Evolutionary conservation across 2,888 invertebrate species (phyloP), one percentile per base, ranked within the genome.

Genomic region (Scaptomyza flava): DNA sequence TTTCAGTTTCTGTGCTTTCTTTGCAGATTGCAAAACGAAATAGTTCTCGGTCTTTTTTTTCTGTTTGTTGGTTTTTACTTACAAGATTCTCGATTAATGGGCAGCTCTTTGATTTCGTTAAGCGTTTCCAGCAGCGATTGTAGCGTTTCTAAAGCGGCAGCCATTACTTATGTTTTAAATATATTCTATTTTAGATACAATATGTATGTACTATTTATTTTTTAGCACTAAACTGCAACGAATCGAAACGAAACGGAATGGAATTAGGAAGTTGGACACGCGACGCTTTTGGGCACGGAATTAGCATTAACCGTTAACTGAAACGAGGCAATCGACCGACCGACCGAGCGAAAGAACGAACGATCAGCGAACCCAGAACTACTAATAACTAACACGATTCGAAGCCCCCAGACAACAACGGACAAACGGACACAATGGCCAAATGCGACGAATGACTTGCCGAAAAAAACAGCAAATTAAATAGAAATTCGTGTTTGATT

Each of bases 31-130:
- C 17, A 17, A 17, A 17, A 17, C 17, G 17, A 23, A 27, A 38
- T 27, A 27, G 14, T 51, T n/a, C 14, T 7, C 14, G 11, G 27
- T 14, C 2, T 38, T 8, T 7, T 38, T 38, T 14, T 14, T 14
- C 2, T 7, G 14, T 38, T 38, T 36, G 34, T 14, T n/a, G n/a
- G 17, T 14, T 11, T 8, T 41, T 87, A 90, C 90, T 90, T 90
- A 90, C 90, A 84, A 71, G 90, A 85, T 71, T 90, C 90, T 45
- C 90, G 87, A 81, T 90, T 90, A 20, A 89, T 64, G 31, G 89
- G 85, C 76, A 90, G 78, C 64, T 90, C 86, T 76, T 82, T 80
- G 61, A 90, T 75, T 79, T 90, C 89, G 64, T 63, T 72, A 63
- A 90, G 76, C 52, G 89, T 63, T 73, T 83, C 80, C 72, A 90